Percentiles rank a stretch among this genome's conserved stretches.
Conservation (phyloP, 2,888 invertebrate species). For the Eurytoma adleriae region DNA sequence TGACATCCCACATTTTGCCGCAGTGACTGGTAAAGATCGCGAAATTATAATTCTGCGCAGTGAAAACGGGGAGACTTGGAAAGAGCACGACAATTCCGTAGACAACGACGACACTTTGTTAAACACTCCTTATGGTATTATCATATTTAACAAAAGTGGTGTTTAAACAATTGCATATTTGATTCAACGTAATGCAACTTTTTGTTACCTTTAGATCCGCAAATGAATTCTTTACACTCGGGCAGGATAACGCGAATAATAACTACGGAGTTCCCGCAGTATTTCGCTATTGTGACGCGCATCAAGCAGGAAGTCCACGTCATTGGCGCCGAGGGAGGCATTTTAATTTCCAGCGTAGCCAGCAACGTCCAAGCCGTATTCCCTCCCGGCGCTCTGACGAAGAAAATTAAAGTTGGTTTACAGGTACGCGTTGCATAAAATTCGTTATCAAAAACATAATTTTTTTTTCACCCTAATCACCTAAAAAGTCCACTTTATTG, state of each 20-base stretch:
- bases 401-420: slow-evolving; percentile 98
- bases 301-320: slow-evolving; percentile 97
- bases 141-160: not conserved
- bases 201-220: slow-evolving; percentile 66
- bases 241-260: slow-evolving; percentile 95
- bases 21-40: slow-evolving; percentile 93
- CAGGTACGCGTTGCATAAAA: slow-evolving; percentile 87
- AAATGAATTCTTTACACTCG: slow-evolving; percentile 72
- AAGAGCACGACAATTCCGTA: slow-evolving; percentile 87
- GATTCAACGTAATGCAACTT: not conserved
- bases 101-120: slow-evolving; percentile 79
- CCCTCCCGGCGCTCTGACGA: slow-evolving; percentile 97
- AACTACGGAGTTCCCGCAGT: slow-evolving; percentile 98
- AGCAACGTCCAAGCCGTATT: slow-evolving; percentile 86
- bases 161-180: not conserved
- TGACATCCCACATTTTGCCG: slow-evolving; percentile 98
- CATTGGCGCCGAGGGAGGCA: slow-evolving; percentile 98
- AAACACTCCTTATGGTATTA: slow-evolving; percentile 83
- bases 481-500: too few species aligned
- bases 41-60: slow-evolving; percentile 97
- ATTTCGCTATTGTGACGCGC: slow-evolving; percentile 96
- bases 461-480: too few species aligned
- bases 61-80: slow-evolving; percentile 99
- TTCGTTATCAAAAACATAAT: too few species aligned
- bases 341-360: slow-evolving; percentile 95